Evolutionary conservation across 2,113 vertebrate species (phyloP).

Genomic region (Alectura lathami): DNA sequence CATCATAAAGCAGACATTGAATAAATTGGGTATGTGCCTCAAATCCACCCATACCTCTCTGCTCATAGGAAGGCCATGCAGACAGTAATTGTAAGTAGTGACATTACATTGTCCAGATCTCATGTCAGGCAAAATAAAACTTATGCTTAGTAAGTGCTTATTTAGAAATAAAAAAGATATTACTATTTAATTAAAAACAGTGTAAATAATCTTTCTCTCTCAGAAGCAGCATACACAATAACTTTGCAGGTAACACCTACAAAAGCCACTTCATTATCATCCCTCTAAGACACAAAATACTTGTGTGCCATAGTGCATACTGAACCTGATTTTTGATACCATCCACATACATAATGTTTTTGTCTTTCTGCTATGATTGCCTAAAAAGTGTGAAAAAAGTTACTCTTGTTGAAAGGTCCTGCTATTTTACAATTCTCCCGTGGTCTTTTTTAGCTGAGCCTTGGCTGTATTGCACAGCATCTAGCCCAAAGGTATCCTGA

Average conservation of each 20-base stretch:
- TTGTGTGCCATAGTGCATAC: background rate
- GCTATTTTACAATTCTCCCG: background rate
- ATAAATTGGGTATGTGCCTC: rapidly evolving
- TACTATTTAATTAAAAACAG: background rate
- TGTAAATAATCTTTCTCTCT: background rate
- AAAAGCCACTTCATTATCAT: background rate
- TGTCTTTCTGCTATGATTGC: background rate
- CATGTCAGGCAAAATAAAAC: background rate
- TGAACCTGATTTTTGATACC: background rate
- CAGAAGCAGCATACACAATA: background rate
- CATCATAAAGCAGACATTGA: background rate
- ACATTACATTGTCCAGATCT: background rate
- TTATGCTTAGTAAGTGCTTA: background rate
- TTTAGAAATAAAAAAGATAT: background rate
- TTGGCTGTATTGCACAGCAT: background rate
- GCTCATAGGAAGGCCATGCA: background rate
- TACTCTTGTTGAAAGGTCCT: background rate
- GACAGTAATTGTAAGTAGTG: background rate
- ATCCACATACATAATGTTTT: background rate
- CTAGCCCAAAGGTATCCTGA: background rate
- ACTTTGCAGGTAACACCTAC: background rate
- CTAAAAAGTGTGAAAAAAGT: background rate
- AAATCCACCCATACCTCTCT: background rate
- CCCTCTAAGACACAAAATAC: background rate
- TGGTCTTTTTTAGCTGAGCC: background rate